Percentiles rank a stretch among this genome's conserved stretches.
phyloP scores from a whole-genome alignment of 2,113 vertebrate species.

The Baryphthengus martii region DNA sequence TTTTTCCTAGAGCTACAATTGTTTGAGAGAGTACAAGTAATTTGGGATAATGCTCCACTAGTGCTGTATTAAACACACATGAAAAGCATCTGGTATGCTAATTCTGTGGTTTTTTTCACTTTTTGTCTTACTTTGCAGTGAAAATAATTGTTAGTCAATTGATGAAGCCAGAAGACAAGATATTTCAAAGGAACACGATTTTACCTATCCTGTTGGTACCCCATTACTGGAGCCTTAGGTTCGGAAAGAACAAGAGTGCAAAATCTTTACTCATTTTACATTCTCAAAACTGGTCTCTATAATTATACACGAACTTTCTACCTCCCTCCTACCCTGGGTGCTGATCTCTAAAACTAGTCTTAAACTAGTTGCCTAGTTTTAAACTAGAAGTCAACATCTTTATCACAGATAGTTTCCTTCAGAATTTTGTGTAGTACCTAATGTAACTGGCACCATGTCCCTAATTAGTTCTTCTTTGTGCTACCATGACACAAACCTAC shows the following conservation, averaged over 20 bases:
- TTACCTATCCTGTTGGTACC: neutral
- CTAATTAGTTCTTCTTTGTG: neutral
- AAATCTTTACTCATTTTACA: neutral
- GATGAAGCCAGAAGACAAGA: neutral
- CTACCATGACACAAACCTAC: neutral
- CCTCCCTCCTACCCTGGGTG: neutral
- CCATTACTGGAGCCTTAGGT: neutral
- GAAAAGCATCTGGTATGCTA: neutral
- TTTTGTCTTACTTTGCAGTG: neutral
- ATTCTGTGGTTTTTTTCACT: neutral
- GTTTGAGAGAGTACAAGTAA: conserved; percentile 49
- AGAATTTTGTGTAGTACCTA: neutral
- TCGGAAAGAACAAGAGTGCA: neutral
- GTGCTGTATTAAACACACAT: conserved; percentile 29
- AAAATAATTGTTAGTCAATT: neutral
- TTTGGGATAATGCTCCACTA: conserved; percentile 24
- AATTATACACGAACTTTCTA: neutral
- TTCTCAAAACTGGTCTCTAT: neutral
- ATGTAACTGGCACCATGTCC: rapidly evolving
- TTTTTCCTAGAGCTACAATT: conserved; percentile 58
- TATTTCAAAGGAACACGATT: neutral
- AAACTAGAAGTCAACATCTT: neutral
- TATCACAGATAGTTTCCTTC: neutral
- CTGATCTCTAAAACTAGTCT: too few relatives aligned
- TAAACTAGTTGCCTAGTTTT: too few relatives aligned